These are phyloP conservation scores for Mus minutoides DNA, from an alignment of 2,797 vertebrate species.

Conservation along the genomic window DNA sequence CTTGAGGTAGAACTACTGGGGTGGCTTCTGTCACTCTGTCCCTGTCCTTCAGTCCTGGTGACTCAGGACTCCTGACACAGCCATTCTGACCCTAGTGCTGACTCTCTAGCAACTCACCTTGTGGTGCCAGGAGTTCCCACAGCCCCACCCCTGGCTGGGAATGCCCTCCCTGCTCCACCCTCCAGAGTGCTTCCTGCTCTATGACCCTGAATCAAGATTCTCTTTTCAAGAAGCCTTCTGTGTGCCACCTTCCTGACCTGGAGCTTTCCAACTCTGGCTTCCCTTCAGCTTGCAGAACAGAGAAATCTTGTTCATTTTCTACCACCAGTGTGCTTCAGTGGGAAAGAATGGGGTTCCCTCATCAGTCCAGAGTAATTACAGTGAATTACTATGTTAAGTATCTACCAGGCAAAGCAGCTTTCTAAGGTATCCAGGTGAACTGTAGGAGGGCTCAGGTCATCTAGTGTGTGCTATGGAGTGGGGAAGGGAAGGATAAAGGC, in stretches of 20 bases:
- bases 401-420: background rate
- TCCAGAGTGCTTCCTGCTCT: conserved; percentile 49
- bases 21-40: background rate
- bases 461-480: background rate
- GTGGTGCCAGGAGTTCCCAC: conserved; percentile 10
- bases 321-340: background rate
- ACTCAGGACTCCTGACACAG: conserved; percentile 66
- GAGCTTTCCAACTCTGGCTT: background rate
- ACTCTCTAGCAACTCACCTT: background rate
- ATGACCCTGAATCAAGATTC: conserved; percentile 55
- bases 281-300: background rate
- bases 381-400: background rate
- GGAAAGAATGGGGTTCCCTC: background rate
- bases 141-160: conserved; percentile 69
- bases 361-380: background rate
- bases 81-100: background rate
- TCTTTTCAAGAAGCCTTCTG: conserved; percentile 54
- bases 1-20: background rate
- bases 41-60: too few relatives aligned
- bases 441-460: background rate
- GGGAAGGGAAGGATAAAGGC: background rate
- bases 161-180: conserved; percentile 61
- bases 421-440: background rate
- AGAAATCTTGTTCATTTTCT: background rate
- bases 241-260: background rate